Conservation (phyloP, 1,140 invertebrate species). For the Pseudoatta argentina region DNA sequence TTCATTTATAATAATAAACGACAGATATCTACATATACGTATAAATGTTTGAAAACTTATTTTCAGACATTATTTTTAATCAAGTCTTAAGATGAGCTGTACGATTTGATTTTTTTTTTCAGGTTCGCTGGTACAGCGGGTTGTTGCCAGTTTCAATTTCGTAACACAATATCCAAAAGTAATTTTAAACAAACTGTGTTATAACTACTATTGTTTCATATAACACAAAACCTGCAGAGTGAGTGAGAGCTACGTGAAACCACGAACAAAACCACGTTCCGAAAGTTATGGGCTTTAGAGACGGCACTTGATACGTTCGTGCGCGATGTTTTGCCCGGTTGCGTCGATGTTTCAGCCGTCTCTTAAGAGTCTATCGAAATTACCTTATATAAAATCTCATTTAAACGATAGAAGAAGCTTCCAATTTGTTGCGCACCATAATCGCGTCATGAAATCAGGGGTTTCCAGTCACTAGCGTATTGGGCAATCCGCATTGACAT, state of each 20-base stretch:
- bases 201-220: background rate
- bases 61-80: background rate
- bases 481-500: conserved; percentile 35
- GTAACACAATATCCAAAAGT: conserved; percentile 4
- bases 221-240: background rate
- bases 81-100: background rate
- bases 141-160: background rate
- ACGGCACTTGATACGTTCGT: conserved; percentile 28
- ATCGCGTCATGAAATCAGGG: conserved; percentile 31
- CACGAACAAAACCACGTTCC: conserved; percentile 12
- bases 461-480: conserved; percentile 37
- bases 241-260: background rate
- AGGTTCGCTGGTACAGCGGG: background rate
- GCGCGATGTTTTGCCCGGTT: background rate
- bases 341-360: background rate
- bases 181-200: conserved; percentile 16
- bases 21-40: background rate
- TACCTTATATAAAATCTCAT: conserved; percentile 45
- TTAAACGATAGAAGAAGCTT: conserved; percentile 28
- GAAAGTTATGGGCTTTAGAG: conserved; percentile 20
- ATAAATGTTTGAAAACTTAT: background rate
- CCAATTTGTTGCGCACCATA: conserved; percentile 34
- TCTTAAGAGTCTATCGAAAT: conserved; percentile 14
- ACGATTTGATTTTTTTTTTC: background rate
- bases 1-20: background rate